Percentiles rank a stretch among this genome's conserved stretches.
Evolutionary conservation across 2,888 invertebrate species (phyloP).

Genomic region (Parelbella ahira): DNA sequence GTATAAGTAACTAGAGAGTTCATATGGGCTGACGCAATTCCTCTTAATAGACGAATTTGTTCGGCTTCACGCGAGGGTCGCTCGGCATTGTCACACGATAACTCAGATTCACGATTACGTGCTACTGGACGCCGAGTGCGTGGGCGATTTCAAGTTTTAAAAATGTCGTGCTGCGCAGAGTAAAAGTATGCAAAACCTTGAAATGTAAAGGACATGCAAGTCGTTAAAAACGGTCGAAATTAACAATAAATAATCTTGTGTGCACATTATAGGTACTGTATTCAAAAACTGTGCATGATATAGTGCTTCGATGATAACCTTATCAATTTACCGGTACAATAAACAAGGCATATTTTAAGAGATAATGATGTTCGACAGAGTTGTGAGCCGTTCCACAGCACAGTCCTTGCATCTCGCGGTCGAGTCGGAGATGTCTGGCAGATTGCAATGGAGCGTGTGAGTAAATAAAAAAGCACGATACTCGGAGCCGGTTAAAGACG

Average conservation of each 20-base stretch:
- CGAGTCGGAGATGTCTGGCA: too few relatives aligned
- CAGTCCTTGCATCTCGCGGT: too few relatives aligned
- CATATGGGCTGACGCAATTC: slow-evolving; percentile 12
- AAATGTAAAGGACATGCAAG: background rate
- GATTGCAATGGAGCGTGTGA: slow-evolving; percentile 8
- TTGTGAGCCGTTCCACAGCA: too few relatives aligned
- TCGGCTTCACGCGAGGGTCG: slow-evolving; percentile 14
- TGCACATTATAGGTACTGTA: too few relatives aligned
- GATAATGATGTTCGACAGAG: too few relatives aligned
- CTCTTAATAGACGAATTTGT: slow-evolving; percentile 15
- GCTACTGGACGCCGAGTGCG: slow-evolving; percentile 5
- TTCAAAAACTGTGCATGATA: too few relatives aligned
- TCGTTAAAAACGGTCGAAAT: background rate
- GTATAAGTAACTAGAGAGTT: background rate
- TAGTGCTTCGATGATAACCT: too few relatives aligned
- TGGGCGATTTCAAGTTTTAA: slow-evolving; percentile 12
- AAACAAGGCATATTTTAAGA: too few relatives aligned
- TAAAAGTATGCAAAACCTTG: slow-evolving; percentile 12
- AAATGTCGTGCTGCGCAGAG: slow-evolving; percentile 5
- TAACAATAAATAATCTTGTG: too few relatives aligned
- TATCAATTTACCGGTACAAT: too few relatives aligned
- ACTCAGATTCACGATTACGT: slow-evolving; percentile 2
- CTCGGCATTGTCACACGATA: slow-evolving; percentile 7
- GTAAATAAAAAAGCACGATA: slow-evolving; percentile 22
- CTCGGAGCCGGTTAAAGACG: slow-evolving; percentile 25